A percentile compares a stretch with the other conserved stretches of the same genome.
Conservation (phyloP, 2,888 invertebrate genomes). For the Phortica okadai region DNA sequence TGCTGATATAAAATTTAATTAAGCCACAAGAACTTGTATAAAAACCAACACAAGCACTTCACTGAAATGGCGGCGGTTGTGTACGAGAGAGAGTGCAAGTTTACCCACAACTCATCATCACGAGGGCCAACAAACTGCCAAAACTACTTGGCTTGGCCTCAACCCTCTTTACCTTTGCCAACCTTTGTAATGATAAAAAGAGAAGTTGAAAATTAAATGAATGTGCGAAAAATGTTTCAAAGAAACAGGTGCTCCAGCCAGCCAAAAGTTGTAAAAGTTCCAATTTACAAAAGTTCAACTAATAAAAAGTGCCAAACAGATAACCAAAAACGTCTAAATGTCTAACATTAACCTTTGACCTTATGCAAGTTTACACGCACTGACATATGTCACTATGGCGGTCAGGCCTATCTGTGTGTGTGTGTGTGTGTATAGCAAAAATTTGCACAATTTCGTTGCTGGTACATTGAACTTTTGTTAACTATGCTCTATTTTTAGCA, state of each 20-base stretch:
- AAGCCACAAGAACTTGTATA: neutral
- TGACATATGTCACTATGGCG: neutral
- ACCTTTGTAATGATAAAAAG: no score
- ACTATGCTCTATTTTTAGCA: neutral
- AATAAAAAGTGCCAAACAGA: neutral
- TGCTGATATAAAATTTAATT: slow-evolving; percentile 24
- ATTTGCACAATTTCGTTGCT: neutral
- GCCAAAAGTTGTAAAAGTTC: neutral
- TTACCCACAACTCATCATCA: neutral
- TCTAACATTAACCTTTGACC: slow-evolving; percentile 6
- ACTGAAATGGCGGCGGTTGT: no score
- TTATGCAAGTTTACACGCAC: neutral
- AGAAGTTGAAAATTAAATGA: neutral
- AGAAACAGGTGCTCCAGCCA: neutral
- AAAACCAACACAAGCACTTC: no score
- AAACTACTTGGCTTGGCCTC: no score
- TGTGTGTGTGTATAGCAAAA: no score
- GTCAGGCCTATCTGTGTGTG: no score
- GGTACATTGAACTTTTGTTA: neutral
- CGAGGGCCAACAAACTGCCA: no score
- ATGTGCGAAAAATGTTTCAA: slow-evolving; percentile 1
- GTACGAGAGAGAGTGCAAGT: neutral
- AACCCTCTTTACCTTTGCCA: no score
- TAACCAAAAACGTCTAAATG: neutral
- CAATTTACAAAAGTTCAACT: neutral